Percentiles rank a stretch among this genome's conserved stretches.
These are phyloP conservation scores for Chymomyza fuscimana DNA, from an alignment of 2,888 invertebrate species.

Conservation along the genomic window DNA sequence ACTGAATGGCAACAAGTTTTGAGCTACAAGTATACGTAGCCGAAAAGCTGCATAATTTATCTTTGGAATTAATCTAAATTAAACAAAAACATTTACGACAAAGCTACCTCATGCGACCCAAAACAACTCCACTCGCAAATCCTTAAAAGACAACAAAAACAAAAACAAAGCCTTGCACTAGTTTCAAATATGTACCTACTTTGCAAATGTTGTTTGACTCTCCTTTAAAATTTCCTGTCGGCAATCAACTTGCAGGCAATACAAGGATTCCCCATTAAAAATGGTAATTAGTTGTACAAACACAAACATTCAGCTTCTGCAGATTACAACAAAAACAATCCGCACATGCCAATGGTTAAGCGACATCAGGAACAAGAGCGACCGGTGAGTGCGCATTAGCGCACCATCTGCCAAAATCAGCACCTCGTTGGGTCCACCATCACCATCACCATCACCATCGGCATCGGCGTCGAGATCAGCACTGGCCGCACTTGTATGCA, in stretches of 20 bases:
- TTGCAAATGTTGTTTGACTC: background rate
- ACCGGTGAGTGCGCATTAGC: background rate
- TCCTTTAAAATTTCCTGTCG: conserved; percentile 28
- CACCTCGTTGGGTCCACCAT: conserved; percentile 9
- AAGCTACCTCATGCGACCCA: conserved; percentile 30
- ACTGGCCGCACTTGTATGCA: conserved; percentile 52
- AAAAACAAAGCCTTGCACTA: conserved; percentile 22
- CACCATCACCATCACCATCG: background rate
- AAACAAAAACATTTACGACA: conserved; percentile 57
- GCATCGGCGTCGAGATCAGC: conserved; percentile 40
- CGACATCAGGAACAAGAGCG: conserved; percentile 1
- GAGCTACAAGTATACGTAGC: background rate
- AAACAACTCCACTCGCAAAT: conserved; percentile 42
- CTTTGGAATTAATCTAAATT: conserved; percentile 65
- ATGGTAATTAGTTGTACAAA: conserved; percentile 78
- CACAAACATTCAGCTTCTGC: conserved; percentile 44
- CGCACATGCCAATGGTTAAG: background rate
- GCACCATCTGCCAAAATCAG: conserved; percentile 8
- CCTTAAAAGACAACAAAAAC: conserved; percentile 60
- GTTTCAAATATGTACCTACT: conserved; percentile 39
- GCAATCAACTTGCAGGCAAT: conserved; percentile 40
- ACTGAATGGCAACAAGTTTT: conserved; percentile 35
- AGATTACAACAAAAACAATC: conserved; percentile 23
- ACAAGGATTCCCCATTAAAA: conserved; percentile 79
- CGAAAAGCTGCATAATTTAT: conserved; percentile 61